These are phyloP conservation scores for Brachypterus glaber DNA, from an alignment of 2,888 invertebrate genomes.

Conservation along the genomic window DNA sequence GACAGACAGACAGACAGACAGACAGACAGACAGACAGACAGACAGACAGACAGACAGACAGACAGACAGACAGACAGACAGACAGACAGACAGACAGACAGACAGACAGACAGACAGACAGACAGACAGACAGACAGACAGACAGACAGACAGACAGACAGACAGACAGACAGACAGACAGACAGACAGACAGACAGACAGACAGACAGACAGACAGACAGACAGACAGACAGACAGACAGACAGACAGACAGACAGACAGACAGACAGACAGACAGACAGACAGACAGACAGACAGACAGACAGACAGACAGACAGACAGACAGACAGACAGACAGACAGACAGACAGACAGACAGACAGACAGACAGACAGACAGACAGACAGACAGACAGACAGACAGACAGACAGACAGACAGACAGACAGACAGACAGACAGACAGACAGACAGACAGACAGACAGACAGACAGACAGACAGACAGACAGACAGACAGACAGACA, in stretches of 20 bases:
- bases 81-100: conserved; percentile 2
- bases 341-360: conserved; percentile 20
- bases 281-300: conserved; percentile 21
- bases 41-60: conserved; percentile 2
- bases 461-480: conserved; percentile 20
- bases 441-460: conserved; percentile 20
- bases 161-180: conserved; percentile 6
- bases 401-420: conserved; percentile 20
- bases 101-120: conserved; percentile 2
- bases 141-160: conserved; percentile 6
- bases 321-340: conserved; percentile 20
- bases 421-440: conserved; percentile 20
- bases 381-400: conserved; percentile 20
- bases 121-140: conserved; percentile 2
- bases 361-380: conserved; percentile 20
- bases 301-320: conserved; percentile 20
- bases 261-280: conserved; percentile 20
- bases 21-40: conserved; percentile 2
- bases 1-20: conserved; percentile 2
- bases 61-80: conserved; percentile 2
- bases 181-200: conserved; percentile 6
- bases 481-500: conserved; percentile 31
- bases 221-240: conserved; percentile 8
- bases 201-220: conserved; percentile 6
- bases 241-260: conserved; percentile 20